Evolutionary conservation across 2,113 vertebrate species (phyloP), one percentile per base, ranked within the genome.

Genomic region (Tautogolabrus adspersus): DNA sequence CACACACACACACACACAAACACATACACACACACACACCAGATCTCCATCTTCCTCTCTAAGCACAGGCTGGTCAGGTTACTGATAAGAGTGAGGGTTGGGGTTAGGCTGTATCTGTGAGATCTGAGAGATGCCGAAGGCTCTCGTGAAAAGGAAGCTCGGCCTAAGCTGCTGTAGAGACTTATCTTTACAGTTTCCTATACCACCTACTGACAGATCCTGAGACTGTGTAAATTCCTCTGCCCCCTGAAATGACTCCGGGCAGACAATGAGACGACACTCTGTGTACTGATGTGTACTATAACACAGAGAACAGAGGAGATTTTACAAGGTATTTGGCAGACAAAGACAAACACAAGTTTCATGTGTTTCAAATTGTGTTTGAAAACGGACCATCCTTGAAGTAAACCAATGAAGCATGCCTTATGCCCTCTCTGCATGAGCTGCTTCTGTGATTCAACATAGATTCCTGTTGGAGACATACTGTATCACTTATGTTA

Each of bases 131-230:
- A 90, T 77, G 81, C 85, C 75, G 85, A 87, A 75, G 49, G 59
- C 82, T 66, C 88, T 86, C 26, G 79, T 84, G 78, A 85, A 89
- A 87, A 91, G 92, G 93, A 94, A 93, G 88, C 83, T 71, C 21
- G 76, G 68, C 84, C 72, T 88, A 88, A 89, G 81, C 84, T 86
- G 86, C 85, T 79, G 81, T 42, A 40, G 74, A 64, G 66, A 91
- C 89, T 93, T 92, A 91, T 93, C 92, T 93, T 91, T 93, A 93
- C 91, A 90, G 87, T 88, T 85, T 89, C 89, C 91, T 90, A 88
- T 88, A 87, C 92, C 91, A 91, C 89, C 91, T 87, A 88, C 89
- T 77, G 87, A 92, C 90, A 84, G 87, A 83, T 81, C 86, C 85
- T 8, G 34, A 83, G 79, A 82, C 86, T 90, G 86, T 89, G 91